Conservation (phyloP, 2,797 vertebrate genomes). For the Pteropus rufus region DNA sequence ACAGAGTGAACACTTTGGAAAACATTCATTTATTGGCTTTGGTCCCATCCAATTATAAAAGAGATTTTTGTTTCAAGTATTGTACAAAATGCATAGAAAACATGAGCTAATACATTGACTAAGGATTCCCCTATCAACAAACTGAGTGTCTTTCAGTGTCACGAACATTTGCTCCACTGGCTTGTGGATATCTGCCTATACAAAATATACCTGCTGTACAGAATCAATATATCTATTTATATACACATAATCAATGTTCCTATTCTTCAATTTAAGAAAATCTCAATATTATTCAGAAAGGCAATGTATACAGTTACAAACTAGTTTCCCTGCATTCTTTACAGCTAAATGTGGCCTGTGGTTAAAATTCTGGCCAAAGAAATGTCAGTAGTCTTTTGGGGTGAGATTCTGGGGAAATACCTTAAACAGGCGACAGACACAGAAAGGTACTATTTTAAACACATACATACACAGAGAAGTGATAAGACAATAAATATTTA, state of each 20-base stretch:
- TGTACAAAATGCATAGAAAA: not conserved
- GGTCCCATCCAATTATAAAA: not conserved
- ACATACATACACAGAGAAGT: not conserved
- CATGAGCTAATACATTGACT: not conserved
- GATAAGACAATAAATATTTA: not conserved
- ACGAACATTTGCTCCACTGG: not conserved
- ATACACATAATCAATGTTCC: not conserved
- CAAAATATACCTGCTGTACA: not conserved
- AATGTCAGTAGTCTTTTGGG: not conserved
- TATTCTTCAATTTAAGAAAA: not conserved
- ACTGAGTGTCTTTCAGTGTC: not conserved
- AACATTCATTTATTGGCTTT: slow-evolving; percentile 20
- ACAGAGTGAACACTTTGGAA: not conserved
- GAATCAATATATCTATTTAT: not conserved
- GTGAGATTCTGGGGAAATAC: not conserved
- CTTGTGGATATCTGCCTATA: not conserved
- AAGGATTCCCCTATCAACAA: not conserved
- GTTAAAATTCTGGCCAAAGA: slow-evolving; percentile 22
- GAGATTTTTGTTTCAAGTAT: not conserved
- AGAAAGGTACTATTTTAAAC: not conserved
- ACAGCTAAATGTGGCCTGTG: not conserved
- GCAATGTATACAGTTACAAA: not conserved
- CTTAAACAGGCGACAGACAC: not conserved
- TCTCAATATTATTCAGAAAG: not conserved
- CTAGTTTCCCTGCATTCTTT: not conserved